Conservation (phyloP, 2,888 invertebrate genomes). For the Lasioglossum villosulum region DNA sequence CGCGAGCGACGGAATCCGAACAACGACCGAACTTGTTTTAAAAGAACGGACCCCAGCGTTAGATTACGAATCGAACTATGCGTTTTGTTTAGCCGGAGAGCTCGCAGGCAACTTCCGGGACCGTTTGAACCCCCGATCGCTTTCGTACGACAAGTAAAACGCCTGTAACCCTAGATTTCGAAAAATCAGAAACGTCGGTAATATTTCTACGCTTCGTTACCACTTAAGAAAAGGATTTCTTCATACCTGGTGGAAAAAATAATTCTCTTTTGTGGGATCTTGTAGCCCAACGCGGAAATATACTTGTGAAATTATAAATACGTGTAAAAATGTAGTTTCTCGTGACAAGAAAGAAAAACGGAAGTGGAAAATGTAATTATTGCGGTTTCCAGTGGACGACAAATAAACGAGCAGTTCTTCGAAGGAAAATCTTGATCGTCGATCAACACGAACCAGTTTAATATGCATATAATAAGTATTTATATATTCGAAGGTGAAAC, state of each 20-base stretch:
- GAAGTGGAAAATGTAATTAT: too few species aligned
- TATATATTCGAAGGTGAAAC: neutral
- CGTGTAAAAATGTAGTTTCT: too few species aligned
- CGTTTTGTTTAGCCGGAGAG: slow-evolving; percentile 14
- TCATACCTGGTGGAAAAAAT: neutral
- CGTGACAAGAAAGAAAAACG: too few species aligned
- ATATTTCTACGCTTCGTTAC: neutral
- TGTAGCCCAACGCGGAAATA: neutral
- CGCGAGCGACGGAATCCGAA: slow-evolving; percentile 44
- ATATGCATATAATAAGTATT: neutral
- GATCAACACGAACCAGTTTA: neutral
- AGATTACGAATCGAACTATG: slow-evolving; percentile 42
- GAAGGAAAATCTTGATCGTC: neutral
- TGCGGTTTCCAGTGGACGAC: too few species aligned
- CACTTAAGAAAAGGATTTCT: neutral
- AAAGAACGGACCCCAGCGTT: slow-evolving; percentile 38
- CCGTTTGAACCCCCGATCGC: neutral
- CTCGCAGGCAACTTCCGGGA: slow-evolving; percentile 16
- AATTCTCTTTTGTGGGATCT: neutral
- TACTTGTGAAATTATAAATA: too few species aligned
- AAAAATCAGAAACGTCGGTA: neutral
- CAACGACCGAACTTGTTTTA: slow-evolving; percentile 33
- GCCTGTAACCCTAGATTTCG: neutral
- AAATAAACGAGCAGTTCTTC: too few species aligned
- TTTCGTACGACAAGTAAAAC: neutral